A percentile compares a stretch with the other conserved stretches of the same genome.
Conservation (phyloP, 2,888 invertebrate genomes). For the Nineta flava region DNA sequence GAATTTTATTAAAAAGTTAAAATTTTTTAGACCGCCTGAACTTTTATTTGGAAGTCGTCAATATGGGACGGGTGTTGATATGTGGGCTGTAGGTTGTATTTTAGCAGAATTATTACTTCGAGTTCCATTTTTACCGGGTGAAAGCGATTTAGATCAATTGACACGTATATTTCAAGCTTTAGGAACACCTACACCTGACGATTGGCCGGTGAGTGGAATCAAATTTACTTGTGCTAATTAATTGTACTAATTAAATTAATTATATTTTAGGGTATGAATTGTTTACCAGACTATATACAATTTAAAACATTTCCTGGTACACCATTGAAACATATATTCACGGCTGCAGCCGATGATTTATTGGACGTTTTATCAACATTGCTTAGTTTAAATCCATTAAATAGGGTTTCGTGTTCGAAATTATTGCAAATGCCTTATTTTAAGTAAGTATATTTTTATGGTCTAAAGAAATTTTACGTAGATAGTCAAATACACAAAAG, state of each 20-base stretch:
- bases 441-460: conserved; percentile 23
- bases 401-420: conserved; percentile 65
- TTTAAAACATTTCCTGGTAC: conserved; percentile 77
- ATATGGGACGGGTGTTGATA: conserved; percentile 92
- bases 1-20: background rate
- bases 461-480: no score
- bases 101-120: conserved; percentile 84
- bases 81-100: conserved; percentile 99
- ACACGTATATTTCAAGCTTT: conserved; percentile 91
- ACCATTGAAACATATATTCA: conserved; percentile 82
- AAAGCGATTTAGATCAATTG: conserved; percentile 92
- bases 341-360: conserved; percentile 86
- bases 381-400: conserved; percentile 66
- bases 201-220: conserved; percentile 60
- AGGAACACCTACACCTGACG: conserved; percentile 83
- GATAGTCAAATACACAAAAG: no score
- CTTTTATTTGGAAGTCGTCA: conserved; percentile 86
- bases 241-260: conserved; percentile 1
- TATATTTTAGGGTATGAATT: conserved; percentile 38
- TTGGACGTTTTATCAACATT: conserved; percentile 63
- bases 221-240: background rate
- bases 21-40: conserved; percentile 60
- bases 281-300: conserved; percentile 79
- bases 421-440: conserved; percentile 85
- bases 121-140: conserved; percentile 89